A percentile compares a stretch with the other conserved stretches of the same genome.
phyloP scores from a whole-genome alignment of 2,888 invertebrate genomes.

The Acanthoscelides obtectus region DNA sequence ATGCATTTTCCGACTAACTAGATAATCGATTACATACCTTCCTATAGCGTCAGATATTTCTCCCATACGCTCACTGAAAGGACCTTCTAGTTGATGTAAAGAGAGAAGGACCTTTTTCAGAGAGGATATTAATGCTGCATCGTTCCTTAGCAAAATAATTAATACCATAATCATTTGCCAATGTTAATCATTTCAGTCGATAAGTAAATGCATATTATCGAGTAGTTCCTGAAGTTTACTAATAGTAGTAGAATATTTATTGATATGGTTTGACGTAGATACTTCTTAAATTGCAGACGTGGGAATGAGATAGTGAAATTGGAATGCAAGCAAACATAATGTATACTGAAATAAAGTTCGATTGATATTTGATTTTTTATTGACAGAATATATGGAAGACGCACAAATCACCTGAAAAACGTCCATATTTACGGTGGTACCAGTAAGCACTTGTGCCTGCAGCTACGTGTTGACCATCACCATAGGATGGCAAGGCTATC shows the following conservation, averaged over 20 bases:
- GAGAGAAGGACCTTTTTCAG: neutral
- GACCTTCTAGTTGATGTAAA: neutral
- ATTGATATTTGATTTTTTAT: too few species aligned
- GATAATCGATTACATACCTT: neutral
- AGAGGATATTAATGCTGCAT: neutral
- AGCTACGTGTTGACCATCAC: too few species aligned
- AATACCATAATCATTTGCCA: neutral
- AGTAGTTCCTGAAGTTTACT: neutral
- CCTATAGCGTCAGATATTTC: neutral
- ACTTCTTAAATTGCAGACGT: neutral
- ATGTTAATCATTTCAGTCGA: too few species aligned
- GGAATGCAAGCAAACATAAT: too few species aligned
- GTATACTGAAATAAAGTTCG: too few species aligned
- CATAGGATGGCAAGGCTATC: too few species aligned
- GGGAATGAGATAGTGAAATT: too few species aligned
- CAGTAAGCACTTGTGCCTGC: too few species aligned
- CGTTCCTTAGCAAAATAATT: neutral
- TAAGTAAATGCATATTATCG: too few species aligned
- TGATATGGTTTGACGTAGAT: neutral
- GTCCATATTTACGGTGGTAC: too few species aligned
- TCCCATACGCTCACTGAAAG: neutral
- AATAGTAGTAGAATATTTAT: neutral
- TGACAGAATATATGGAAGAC: too few species aligned
- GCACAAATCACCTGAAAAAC: too few species aligned
- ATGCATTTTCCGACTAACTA: neutral